Base-by-base conservation (phyloP, 2,888 invertebrate species). In the Microctonus hyperodae region DNA sequence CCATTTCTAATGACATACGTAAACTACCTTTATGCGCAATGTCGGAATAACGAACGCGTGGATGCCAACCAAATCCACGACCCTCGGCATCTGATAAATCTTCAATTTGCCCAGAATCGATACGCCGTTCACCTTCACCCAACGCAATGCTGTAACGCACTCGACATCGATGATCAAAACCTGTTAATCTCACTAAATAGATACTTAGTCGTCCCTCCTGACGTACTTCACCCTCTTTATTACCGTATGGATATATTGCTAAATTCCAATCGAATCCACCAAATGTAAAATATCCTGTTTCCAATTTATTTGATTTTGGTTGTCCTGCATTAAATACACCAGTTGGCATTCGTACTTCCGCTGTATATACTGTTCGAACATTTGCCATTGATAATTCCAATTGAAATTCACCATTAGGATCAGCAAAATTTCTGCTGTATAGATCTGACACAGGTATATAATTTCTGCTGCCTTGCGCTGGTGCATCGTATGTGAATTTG, bases 181-280 rank as follows among this genome's bases (percentile, higher is more conserved):
- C 92, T n/a, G 93, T 92, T 64, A 92, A 87, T 60, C 93, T 87
- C 77, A 90, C 89, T 44, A 94, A 85, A 65, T 90, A 88, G 60
- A 91, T 85, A 68, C 87, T 86, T 57, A 87, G 76, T 28, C 87
- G 75, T 75, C 80, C 86, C 73, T 87, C 86, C 58, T 83, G 79
- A 55, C 79, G 77, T 6, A 72, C 63, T 6, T 79, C 79, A 4
- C 79, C 72, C n/a, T 86, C 86, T 68, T 89, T 89, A 75, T 88
- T 88, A 33, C 88, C 88, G 66, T 87, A 86, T 2, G 88, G 89
- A 74, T 86, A 87, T 50, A 90, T 87, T 1, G 90, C 86, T 53
- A 93, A 86, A 76, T 91, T 92, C 94, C 94, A 94, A 79, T 94
- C 93, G 81, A 92, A 93, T 31, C 92, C 90, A 9, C 93, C 93